Evolutionary conservation across 2,888 invertebrate genomes (phyloP).

Genomic region (Sabatieria punctata): DNA sequence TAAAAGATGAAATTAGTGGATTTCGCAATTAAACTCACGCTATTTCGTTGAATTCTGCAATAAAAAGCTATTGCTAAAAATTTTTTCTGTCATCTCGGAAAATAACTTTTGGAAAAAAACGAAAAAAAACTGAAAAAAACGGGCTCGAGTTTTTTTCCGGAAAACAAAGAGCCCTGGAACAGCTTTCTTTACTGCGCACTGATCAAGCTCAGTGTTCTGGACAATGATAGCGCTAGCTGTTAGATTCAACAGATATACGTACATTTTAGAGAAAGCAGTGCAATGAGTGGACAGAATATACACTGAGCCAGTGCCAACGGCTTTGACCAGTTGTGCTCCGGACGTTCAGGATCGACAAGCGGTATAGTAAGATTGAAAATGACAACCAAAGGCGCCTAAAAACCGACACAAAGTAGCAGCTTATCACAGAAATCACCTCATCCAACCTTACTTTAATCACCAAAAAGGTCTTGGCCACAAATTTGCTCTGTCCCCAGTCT

Average conservation of each 20-base stretch:
- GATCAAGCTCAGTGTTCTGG: too few relatives aligned
- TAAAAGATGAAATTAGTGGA: too few relatives aligned
- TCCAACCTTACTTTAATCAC: constrained; percentile 32
- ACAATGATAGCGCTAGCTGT: too few relatives aligned
- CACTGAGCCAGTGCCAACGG: constrained; percentile 42
- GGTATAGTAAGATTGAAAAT: constrained; percentile 43
- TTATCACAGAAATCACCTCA: not conserved
- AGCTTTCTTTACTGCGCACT: too few relatives aligned
- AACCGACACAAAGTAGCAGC: constrained; percentile 8
- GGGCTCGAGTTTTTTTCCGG: too few relatives aligned
- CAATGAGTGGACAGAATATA: constrained; percentile 35
- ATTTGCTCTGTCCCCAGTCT: constrained; percentile 33
- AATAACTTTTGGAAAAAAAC: too few relatives aligned
- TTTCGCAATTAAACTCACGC: too few relatives aligned
- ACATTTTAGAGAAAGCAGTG: constrained; percentile 19
- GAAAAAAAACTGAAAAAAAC: too few relatives aligned
- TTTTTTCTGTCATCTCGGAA: too few relatives aligned
- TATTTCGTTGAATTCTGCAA: too few relatives aligned
- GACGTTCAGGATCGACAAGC: constrained; percentile 39
- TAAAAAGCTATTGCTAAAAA: too few relatives aligned
- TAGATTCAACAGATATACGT: constrained; percentile 6
- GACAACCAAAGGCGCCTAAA: constrained; percentile 40
- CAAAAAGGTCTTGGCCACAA: constrained; percentile 31
- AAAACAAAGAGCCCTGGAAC: too few relatives aligned
- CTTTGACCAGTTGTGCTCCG: constrained; percentile 43